Conservation (phyloP, 2,797 vertebrate species). For the Pseudochaenichthys georgianus region DNA sequence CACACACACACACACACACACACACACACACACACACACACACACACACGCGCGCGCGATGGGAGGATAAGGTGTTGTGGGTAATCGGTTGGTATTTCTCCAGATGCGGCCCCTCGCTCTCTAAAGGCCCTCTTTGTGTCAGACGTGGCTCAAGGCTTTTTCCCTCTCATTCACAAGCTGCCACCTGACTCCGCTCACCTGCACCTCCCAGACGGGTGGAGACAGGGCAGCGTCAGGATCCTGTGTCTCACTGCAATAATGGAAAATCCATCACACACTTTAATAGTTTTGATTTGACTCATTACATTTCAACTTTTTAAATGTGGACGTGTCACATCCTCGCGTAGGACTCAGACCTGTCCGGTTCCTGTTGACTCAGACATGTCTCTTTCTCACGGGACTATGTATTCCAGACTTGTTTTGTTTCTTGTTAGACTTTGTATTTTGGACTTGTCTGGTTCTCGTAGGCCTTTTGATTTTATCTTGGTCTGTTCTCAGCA, state of each 20-base stretch:
- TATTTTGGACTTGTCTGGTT: no score
- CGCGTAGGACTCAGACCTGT: no score
- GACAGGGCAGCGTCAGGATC: slow-evolving; percentile 7
- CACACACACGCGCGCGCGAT: slow-evolving; percentile 31
- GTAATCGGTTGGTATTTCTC: slow-evolving; percentile 70
- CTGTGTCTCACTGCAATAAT: slow-evolving; percentile 10
- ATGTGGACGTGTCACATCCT: no score
- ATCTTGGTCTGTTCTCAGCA: no score
- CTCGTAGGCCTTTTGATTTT: no score
- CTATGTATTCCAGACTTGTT: no score
- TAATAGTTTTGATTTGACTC: no score
- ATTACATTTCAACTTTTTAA: no score
- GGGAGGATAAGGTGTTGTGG: slow-evolving; percentile 52
- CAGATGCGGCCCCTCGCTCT: slow-evolving; percentile 59
- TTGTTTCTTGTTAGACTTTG: no score
- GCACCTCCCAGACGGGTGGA: slow-evolving; percentile 47
- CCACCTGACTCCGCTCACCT: slow-evolving; percentile 65
- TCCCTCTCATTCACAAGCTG: slow-evolving; percentile 52
- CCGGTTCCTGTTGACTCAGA: no score
- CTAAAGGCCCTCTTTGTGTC: slow-evolving; percentile 70
- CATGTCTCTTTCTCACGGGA: no score
- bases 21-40: slow-evolving; percentile 32
- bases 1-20: neutral
- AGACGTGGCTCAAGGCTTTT: slow-evolving; percentile 33
- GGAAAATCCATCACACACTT: neutral